phyloP scores from a whole-genome alignment of 2,113 vertebrate genomes.

The Cyphomyrus discorhynchus region DNA sequence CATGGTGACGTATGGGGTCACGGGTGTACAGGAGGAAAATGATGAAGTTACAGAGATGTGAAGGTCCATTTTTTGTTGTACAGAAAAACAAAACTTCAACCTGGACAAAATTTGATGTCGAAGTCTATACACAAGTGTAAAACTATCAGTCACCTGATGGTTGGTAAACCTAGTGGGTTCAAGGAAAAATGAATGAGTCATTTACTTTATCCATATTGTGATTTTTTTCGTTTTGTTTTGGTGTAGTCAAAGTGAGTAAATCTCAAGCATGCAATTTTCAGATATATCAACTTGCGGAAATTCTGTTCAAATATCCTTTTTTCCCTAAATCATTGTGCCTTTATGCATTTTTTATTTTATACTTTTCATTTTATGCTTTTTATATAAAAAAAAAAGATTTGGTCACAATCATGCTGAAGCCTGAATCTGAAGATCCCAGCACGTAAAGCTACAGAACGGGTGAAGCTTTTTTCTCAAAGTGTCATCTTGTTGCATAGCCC shows the following conservation, averaged over 20 bases:
- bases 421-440: constrained; percentile 66
- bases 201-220: constrained; percentile 21
- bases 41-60: constrained; percentile 20
- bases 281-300: constrained; percentile 53
- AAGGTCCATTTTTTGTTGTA: constrained; percentile 31
- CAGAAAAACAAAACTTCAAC: constrained; percentile 21
- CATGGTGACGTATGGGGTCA: constrained; percentile 23
- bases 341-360: constrained; percentile 51
- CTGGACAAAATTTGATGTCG: constrained; percentile 2
- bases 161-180: constrained; percentile 23
- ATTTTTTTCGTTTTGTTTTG: constrained; percentile 25
- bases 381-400: constrained; percentile 70
- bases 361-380: constrained; percentile 32
- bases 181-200: constrained; percentile 26
- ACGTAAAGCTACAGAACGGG: constrained; percentile 68
- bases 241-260: constrained; percentile 43
- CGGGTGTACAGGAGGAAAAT: not conserved
- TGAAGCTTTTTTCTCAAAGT: constrained; percentile 49
- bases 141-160: constrained; percentile 17
- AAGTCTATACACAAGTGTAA: constrained; percentile 25
- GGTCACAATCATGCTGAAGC: constrained; percentile 85
- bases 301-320: constrained; percentile 38
- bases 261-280: constrained; percentile 57
- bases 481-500: constrained; percentile 86
- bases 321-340: constrained; percentile 54